Evolutionary conservation across 2,888 invertebrate genomes (phyloP).

Genomic region (Dermolepida albohirtum): DNA sequence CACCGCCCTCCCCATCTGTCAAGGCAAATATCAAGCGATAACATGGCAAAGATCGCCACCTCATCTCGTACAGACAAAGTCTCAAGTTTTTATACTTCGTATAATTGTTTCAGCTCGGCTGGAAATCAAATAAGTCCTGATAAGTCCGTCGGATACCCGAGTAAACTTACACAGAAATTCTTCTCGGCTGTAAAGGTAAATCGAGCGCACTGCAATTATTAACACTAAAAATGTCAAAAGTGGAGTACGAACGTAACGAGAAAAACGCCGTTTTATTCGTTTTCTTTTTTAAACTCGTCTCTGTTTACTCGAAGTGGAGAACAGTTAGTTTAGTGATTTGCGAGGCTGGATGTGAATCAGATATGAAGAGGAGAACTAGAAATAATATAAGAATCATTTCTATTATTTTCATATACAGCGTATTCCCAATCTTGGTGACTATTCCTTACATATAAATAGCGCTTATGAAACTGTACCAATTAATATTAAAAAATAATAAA

Average conservation of each 20-base stretch:
- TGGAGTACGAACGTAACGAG: background rate
- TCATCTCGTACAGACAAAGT: conserved; percentile 10
- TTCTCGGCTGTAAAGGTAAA: conserved; percentile 14
- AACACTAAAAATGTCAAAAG: conserved; percentile 17
- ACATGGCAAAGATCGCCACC: conserved; percentile 3
- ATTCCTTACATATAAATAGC: too few species aligned
- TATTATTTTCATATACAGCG: too few species aligned
- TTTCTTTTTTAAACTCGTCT: conserved; percentile 15
- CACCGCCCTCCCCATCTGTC: conserved; percentile 3
- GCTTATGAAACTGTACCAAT: too few species aligned
- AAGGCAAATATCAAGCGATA: background rate
- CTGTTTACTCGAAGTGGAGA: conserved; percentile 11
- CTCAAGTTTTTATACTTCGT: conserved; percentile 31
- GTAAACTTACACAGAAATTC: background rate
- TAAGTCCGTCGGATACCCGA: conserved; percentile 29
- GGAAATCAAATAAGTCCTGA: conserved; percentile 41
- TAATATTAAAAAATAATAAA: too few species aligned
- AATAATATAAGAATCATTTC: too few species aligned
- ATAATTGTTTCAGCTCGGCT: conserved; percentile 42
- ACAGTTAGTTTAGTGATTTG: conserved; percentile 4
- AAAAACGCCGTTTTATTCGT: conserved; percentile 7
- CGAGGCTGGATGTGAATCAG: too few species aligned
- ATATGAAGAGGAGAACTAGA: too few species aligned
- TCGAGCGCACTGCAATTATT: conserved; percentile 26
- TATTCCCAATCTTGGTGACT: too few species aligned